Evolutionary conservation across 1,140 invertebrate species (phyloP), one percentile per base, ranked within the genome.

Genomic region (Drosophila murphyi): DNA sequence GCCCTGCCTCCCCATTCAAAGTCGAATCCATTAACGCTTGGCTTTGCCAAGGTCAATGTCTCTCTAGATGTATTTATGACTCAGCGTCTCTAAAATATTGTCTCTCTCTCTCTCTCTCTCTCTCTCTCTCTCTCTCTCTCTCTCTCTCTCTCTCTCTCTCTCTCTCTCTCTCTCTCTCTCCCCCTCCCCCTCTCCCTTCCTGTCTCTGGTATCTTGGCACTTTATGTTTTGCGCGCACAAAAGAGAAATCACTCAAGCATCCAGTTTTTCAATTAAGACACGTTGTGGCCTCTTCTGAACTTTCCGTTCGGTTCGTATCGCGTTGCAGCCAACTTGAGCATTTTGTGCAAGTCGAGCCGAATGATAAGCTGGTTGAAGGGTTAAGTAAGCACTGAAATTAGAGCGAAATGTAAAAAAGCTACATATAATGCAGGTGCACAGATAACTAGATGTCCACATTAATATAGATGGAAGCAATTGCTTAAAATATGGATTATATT

Each of bases 241-340:
- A 54, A 48, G 76, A 73, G 73, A 81, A 81, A 81, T 81, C 78
- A 77, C 61, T 81, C 59, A 81, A 72, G 79, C 78, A 77, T 65
- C 68, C 68, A 65, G 47, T 67, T 67, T 48, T 60, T 73, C 73
- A 76, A 81, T 76, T 59, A 76, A 80, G 67, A 67, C 79, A 81
- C 73, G 73, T 81, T 80, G 45, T 76, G 57, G 55, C 72, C 72
- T 70, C 62, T 62, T 71, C 28, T 78, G 76, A 78, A 78, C 76
- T 78, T 61, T 72, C 39, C 43, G 63, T 61, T 72, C 34, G 43
- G 57, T 59, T 41, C 41, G 54, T 72, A 55, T 67, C 41, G 20
- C 20, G 54, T 51, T 54, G 7, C 55, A 29, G 50, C 57, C 54
- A 69, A 61, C 29, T 55, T 59, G 43, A 51, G 47, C 35, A 56